A percentile compares a stretch with the other conserved stretches of the same genome.
Conservation (phyloP, 2,888 invertebrate species). For the Ptycholaimellus sp. region DNA sequence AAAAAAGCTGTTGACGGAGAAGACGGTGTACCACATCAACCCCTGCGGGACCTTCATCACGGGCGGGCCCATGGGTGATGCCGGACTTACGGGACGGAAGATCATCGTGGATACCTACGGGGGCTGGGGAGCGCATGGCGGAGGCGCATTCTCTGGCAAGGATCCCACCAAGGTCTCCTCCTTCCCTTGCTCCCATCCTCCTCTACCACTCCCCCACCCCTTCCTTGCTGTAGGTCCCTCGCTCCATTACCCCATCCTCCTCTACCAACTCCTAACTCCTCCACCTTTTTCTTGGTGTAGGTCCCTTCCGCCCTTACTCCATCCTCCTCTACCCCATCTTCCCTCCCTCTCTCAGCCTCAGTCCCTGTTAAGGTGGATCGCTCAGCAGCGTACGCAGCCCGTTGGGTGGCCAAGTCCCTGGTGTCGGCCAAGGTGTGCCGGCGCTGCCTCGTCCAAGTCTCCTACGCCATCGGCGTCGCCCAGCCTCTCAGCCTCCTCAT, state of each 20-base stretch:
- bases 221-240: too few species aligned
- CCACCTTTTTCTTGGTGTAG: too few species aligned
- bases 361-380: constrained; percentile 45
- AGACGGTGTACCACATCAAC: constrained; percentile 82
- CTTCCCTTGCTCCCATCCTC: too few species aligned
- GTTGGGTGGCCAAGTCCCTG: constrained; percentile 96
- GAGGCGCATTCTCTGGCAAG: constrained; percentile 96
- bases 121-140: constrained; percentile 97
- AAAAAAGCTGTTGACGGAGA: too few species aligned
- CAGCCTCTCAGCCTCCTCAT: constrained; percentile 89
- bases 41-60: constrained; percentile 85
- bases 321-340: too few species aligned
- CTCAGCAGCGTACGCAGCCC: constrained; percentile 88
- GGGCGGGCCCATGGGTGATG: constrained; percentile 33
- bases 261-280: too few species aligned
- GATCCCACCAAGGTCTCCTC: constrained; percentile 43
- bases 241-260: too few species aligned
- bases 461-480: constrained; percentile 70
- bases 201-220: too few species aligned
- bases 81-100: constrained; percentile 58
- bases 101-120: constrained; percentile 99
- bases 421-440: constrained; percentile 80
- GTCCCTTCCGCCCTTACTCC: too few species aligned
- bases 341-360: constrained; percentile 97
- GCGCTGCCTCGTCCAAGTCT: constrained; percentile 75